Base-by-base conservation (phyloP, 1,140 invertebrate genomes). In the Aphis craccivora region DNA sequence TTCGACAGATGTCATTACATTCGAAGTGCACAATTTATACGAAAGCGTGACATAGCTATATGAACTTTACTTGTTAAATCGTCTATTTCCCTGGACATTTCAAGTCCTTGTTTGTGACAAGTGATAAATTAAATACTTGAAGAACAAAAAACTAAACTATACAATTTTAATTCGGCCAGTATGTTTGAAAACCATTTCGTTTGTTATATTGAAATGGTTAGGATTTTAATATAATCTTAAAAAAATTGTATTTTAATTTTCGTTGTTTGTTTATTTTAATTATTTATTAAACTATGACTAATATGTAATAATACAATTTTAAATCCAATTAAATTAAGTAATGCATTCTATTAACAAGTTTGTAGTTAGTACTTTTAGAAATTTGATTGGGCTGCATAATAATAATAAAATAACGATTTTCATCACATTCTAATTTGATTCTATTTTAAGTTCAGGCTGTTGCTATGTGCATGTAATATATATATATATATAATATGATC, bases 101-200 rank as follows among this genome's bases (percentile, higher is more conserved):
- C 43, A 22, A 48, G 30, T 88, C 45, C 30, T 88, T 88, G 86
- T 88, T 18, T 9, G 18, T 88, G 86, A 88, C 43, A 48, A 88
- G 43, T 48, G n/a, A 88, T 51, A 48, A 88, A 88, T 88, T 48
- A 88, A 88, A 88, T 45, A 88, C 45, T 87, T 88, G 3, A 84
- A 43, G 22, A 84, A 84, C 83, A 84, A 43, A 84, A 84, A 43
- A 81, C 5, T 40, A 84, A 40, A 37, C 37, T 43, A 43, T 23
- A 84, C 37, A 40, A 40, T 25, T 83, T 37, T 83, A 83, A 40
- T 86, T 86, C 4, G 25, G 11, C 5, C 30, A 88, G 25, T 48
- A 51, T 35, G 43, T 22, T 88, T 48, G 0, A 88, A 88, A 48
- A 2, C 14, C 7, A 48, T 51, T 88, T 51, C 51, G 18, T 35